A percentile compares a stretch with the other conserved stretches of the same genome.
These are phyloP conservation scores for Arvicanthis niloticus DNA, from an alignment of 2,113 vertebrate species.

Conservation along the genomic window DNA sequence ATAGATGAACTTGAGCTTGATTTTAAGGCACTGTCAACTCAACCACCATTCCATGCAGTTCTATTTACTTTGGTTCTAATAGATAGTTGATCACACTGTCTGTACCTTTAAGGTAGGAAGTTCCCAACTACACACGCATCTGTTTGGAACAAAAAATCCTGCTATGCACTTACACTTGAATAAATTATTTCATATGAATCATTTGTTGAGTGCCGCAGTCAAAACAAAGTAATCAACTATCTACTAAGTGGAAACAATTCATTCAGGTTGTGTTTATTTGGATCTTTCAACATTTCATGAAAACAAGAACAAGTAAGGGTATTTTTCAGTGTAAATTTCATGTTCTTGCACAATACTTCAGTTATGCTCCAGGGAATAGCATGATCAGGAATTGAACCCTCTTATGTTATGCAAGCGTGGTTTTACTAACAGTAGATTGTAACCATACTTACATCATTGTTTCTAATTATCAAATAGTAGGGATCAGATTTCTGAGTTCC, in stretches of 20 bases:
- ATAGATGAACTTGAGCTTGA: constrained; percentile 5
- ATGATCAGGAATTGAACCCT: constrained; percentile 31
- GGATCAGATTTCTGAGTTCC: constrained; percentile 55
- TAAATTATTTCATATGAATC: constrained; percentile 61
- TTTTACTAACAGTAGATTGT: constrained; percentile 43
- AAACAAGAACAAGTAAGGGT: constrained; percentile 45
- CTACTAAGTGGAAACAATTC: constrained; percentile 66
- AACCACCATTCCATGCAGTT: not conserved
- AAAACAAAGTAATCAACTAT: constrained; percentile 61
- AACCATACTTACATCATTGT: constrained; percentile 41
- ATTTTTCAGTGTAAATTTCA: constrained; percentile 65
- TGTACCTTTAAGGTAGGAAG: constrained; percentile 27
- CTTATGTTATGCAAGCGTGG: constrained; percentile 36
- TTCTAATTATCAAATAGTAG: constrained; percentile 59
- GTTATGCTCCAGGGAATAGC: constrained; percentile 36
- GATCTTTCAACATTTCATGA: constrained; percentile 35
- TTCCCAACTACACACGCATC: constrained; percentile 25
- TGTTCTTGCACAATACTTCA: constrained; percentile 69
- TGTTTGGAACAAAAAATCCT: constrained; percentile 59
- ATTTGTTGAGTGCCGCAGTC: constrained; percentile 60
- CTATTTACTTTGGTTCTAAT: constrained; percentile 55
- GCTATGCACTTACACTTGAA: constrained; percentile 54
- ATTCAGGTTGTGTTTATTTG: constrained; percentile 66
- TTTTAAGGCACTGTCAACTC: constrained; percentile 44
- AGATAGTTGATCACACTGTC: constrained; percentile 33